Base-by-base conservation (phyloP, 2,113 vertebrate genomes). In the Pangasianodon hypophthalmus region DNA sequence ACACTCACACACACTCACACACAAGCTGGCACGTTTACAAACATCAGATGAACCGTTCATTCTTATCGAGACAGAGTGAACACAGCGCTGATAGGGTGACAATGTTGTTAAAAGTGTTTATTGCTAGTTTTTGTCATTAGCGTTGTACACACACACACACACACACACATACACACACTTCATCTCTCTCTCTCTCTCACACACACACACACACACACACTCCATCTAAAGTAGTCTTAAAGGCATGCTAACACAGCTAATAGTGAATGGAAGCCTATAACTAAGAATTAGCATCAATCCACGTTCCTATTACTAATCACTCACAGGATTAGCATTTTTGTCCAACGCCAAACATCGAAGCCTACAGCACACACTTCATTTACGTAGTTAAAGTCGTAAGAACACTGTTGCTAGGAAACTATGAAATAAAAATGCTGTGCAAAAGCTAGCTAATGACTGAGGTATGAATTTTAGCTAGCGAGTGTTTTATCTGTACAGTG, bases 1-100 rank as follows among this genome's bases (percentile, higher is more conserved):
- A 85, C 56, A 44, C n/a, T 62, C 82, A 26, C 14, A 84, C 32
- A 37, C 19, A 93, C 94, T 94, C 93, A 95, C 95, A 94, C 94
- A 90, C 95, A 95, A 95, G 94, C 95, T 96, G 96, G 95, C 96
- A 95, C 96, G 90, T 96, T 96, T 95, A 96, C 95, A 96, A 96
- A 96, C 96, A 96, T 96, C 95, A 94, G 95, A 95, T 93, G 90
- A 95, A 94, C 94, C 95, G 96, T 96, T 96, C 73, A 89, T 87
- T 84, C 77, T 77, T 21, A 71, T 88, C 52, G 79, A 54, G 50
- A 89, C 46, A 16, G 71, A 69, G 80, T 60, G 86, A 52, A 58
- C 81, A 54, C 60, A 24, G 44, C 37, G 54, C 71, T 85, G 81
- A 85, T 80, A 54, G 2, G 48, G 81, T 88, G 73, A 75, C 69